phyloP scores from a whole-genome alignment of 2,888 invertebrate species.

The Digitonthophagus gazella region DNA sequence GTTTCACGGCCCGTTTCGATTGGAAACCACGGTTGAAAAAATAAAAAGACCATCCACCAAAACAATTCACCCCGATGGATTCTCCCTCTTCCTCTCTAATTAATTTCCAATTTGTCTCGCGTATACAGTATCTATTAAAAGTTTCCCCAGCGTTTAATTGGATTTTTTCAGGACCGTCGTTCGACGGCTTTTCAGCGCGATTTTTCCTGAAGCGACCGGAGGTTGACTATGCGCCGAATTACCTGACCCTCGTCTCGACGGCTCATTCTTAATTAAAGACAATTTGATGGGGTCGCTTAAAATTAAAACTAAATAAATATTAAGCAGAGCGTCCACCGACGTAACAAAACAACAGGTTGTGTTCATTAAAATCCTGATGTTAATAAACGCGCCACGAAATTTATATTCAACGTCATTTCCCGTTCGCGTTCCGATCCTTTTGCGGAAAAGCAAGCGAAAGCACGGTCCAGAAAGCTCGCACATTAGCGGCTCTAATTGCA shows the following conservation, averaged over 20 bases:
- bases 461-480: background rate
- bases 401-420: background rate
- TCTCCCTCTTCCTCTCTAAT: background rate
- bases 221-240: background rate
- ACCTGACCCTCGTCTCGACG: background rate
- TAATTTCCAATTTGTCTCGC: background rate
- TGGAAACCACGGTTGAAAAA: background rate
- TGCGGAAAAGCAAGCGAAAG: background rate
- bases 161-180: background rate
- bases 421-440: background rate
- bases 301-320: background rate
- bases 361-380: background rate
- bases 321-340: background rate
- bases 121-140: background rate
- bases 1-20: too few species aligned
- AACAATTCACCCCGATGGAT: background rate
- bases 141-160: background rate
- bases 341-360: background rate
- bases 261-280: background rate
- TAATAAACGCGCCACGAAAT: too few species aligned
- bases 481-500: conserved; percentile 19
- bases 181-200: background rate
- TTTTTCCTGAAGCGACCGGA: background rate
- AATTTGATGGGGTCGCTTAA: background rate
- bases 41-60: background rate